These are phyloP conservation scores for Hippocampus comes DNA, from an alignment of 2,113 vertebrate species.

Conservation along the genomic window DNA sequence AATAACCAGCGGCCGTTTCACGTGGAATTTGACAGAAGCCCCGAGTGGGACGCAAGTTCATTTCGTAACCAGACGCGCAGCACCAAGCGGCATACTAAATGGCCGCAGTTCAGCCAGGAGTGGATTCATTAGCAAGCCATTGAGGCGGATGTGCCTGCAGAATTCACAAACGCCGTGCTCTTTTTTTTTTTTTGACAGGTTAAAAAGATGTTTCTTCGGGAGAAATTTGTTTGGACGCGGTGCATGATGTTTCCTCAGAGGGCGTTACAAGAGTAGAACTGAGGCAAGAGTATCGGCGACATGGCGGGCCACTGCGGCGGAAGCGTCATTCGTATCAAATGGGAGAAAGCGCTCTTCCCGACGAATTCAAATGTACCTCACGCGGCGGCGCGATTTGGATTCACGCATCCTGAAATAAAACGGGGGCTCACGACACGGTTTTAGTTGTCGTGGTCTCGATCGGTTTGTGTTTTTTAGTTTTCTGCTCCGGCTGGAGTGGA, in stretches of 20 bases:
- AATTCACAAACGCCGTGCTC: slow-evolving; percentile 8
- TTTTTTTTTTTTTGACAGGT: slow-evolving; percentile 9
- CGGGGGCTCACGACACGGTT: slow-evolving; percentile 21
- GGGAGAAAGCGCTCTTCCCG: background rate
- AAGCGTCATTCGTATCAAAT: background rate
- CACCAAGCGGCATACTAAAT: slow-evolving; percentile 48
- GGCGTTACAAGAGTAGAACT: background rate
- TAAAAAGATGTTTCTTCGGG: slow-evolving; percentile 22
- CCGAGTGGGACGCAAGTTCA: slow-evolving; percentile 42
- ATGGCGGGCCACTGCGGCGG: background rate
- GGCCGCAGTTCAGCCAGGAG: slow-evolving; percentile 31
- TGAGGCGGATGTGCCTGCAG: slow-evolving; percentile 21
- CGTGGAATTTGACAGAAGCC: slow-evolving; percentile 34
- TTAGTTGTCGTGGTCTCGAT: background rate
- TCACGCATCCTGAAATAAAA: slow-evolving; percentile 43
- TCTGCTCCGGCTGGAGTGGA: too few species aligned
- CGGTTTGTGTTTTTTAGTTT: too few species aligned
- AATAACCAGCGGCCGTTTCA: slow-evolving; percentile 4
- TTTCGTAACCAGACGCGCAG: slow-evolving; percentile 45
- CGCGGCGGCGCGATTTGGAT: slow-evolving; percentile 18
- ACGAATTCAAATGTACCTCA: slow-evolving; percentile 14
- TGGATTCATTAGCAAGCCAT: slow-evolving; percentile 56
- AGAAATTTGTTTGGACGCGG: background rate
- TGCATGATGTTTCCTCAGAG: background rate
- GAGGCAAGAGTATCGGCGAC: background rate